A percentile compares a stretch with the other conserved stretches of the same genome.
phyloP scores from a whole-genome alignment of 1,140 invertebrate species.

The Drosophila miranda region DNA sequence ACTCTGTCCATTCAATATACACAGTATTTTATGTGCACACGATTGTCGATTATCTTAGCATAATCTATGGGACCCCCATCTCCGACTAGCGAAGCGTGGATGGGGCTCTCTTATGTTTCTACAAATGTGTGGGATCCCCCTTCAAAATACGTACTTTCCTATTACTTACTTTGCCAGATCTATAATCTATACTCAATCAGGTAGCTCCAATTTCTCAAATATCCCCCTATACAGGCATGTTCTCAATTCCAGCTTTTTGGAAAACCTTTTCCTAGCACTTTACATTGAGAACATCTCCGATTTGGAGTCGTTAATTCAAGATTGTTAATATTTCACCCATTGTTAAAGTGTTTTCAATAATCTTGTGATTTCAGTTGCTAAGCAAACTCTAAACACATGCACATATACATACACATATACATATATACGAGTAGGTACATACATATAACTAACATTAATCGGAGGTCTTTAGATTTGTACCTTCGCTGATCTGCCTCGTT shows the following conservation, averaged over 20 bases:
- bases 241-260: no score
- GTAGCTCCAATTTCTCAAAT: background rate
- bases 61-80: conserved; percentile 23
- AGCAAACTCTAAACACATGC: conserved; percentile 3
- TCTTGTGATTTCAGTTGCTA: conserved; percentile 21
- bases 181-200: background rate
- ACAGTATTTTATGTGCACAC: conserved; percentile 17
- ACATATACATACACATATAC: no score
- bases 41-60: conserved; percentile 51
- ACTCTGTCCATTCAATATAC: conserved; percentile 24
- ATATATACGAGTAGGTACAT: background rate
- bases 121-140: conserved; percentile 3
- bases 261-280: no score
- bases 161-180: conserved; percentile 6
- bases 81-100: conserved; percentile 11
- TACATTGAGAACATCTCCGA: background rate
- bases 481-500: conserved; percentile 19
- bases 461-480: conserved; percentile 43
- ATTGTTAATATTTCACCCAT: conserved; percentile 38
- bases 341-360: conserved; percentile 17
- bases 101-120: conserved; percentile 22
- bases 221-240: no score
- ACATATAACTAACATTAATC: conserved; percentile 6
- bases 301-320: conserved; percentile 13
- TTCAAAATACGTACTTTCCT: background rate